Base-by-base conservation (phyloP, 2,113 vertebrate genomes). In the Phocoena sinus region DNA sequence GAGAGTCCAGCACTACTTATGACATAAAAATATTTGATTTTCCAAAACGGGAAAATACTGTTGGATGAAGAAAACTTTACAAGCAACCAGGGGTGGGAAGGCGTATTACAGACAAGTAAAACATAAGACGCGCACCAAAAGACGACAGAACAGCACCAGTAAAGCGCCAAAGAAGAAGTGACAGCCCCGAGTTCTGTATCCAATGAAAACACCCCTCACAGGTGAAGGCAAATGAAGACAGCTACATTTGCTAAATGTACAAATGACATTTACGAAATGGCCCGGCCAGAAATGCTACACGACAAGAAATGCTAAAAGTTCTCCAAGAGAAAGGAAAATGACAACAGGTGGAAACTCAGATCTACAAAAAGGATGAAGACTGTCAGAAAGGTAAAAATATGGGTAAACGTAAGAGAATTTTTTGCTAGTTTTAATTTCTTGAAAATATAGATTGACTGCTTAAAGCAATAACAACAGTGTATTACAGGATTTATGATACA, bases 1-100 rank as follows among this genome's bases (percentile, higher is more conserved):
- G 26, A 73, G 33, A 90, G 23, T 80, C 17, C 20, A 95, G 31
- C 33, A 93, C 23, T 92, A 81, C 28, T 90, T 83, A 50, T 53
- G 95, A 79, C 38, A 70, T 73, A 74, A 92, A 97, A 86, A 86
- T 70, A 82, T 50, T 21, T 85, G 26, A 94, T 65, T 84, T 94
- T 44, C 60, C 63, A 95, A 82, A 83, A 56, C 0, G 91, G 31
- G n/a, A 53, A 97, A 86, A 36, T 33, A 87, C 6, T 6, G 44
- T 47, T 47, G 14, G 28, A 47, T 81, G 44, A 80, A 80, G 71
- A 44, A 71, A 91, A 44, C 11, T 47, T 38, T 47, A 91, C 3
- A 20, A 90, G 31, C 44, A 79, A 70, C 47, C 36, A 83, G 63
- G 7, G 25, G 3, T 82, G 44, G 36, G 53, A 25, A 95, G 56